phyloP scores from a whole-genome alignment of 2,888 invertebrate species.

The Drosophila stalkeri region DNA sequence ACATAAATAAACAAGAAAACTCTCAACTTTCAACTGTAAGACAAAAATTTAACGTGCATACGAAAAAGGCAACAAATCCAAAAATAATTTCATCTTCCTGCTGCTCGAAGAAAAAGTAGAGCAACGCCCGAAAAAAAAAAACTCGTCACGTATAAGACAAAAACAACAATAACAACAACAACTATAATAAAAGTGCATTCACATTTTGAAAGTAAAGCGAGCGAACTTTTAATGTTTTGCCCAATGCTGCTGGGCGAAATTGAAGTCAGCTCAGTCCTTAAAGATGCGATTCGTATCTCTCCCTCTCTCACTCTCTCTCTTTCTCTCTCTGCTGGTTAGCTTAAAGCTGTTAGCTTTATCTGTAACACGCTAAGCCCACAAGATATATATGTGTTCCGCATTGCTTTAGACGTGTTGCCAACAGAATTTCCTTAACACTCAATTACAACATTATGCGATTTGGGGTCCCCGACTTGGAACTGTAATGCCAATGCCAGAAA shows the following conservation, averaged over 20 bases:
- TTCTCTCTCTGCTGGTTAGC: constrained; percentile 27
- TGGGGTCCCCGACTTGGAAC: constrained; percentile 9
- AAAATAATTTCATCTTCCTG: constrained; percentile 62
- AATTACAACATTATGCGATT: constrained; percentile 52
- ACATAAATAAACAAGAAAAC: constrained; percentile 38
- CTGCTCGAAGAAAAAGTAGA: constrained; percentile 47
- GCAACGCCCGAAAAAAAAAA: constrained; percentile 59
- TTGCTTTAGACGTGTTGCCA: constrained; percentile 26
- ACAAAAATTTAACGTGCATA: constrained; percentile 24
- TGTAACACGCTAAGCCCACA: constrained; percentile 32
- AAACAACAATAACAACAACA: constrained; percentile 26
- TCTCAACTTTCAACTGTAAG: constrained; percentile 31
- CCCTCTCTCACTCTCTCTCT: constrained; percentile 30
- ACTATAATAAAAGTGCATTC: constrained; percentile 68
- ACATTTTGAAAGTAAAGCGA: constrained; percentile 72
- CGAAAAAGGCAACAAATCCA: constrained; percentile 55
- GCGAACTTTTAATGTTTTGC: constrained; percentile 63
- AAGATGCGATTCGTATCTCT: constrained; percentile 50
- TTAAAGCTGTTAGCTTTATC: constrained; percentile 24
- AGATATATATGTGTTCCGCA: constrained; percentile 43
- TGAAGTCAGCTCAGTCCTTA: constrained; percentile 37
- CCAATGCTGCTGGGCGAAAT: constrained; percentile 46
- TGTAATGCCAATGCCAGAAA: not conserved
- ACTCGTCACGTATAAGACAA: constrained; percentile 50
- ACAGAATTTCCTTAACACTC: constrained; percentile 34